phyloP scores from a whole-genome alignment of 2,888 invertebrate species.

The Diplazon laetatorius region DNA sequence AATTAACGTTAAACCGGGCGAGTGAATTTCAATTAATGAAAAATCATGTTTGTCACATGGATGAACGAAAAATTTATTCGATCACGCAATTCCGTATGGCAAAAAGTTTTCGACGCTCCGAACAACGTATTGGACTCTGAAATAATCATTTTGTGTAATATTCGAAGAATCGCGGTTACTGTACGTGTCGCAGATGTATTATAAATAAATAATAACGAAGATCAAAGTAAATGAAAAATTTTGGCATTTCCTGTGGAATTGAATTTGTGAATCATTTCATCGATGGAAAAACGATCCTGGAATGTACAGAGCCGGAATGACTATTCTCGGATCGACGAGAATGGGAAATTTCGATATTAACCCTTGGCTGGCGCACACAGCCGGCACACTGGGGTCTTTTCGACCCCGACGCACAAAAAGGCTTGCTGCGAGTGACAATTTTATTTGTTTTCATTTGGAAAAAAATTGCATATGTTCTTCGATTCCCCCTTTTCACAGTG shows the following conservation, averaged over 20 bases:
- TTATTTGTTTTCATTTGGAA: too few species aligned
- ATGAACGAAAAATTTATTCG: background rate
- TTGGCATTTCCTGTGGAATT: constrained; percentile 40
- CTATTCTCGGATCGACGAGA: too few species aligned
- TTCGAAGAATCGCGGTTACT: constrained; percentile 52
- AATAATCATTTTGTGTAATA: constrained; percentile 40
- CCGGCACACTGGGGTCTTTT: too few species aligned
- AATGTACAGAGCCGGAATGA: too few species aligned
- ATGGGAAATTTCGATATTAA: too few species aligned
- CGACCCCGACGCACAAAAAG: too few species aligned
- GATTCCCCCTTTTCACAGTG: too few species aligned
- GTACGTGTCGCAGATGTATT: constrained; percentile 60
- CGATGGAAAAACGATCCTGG: background rate
- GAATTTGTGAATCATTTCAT: constrained; percentile 32
- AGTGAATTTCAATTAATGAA: background rate
- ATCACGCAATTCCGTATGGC: background rate
- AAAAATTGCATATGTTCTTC: too few species aligned
- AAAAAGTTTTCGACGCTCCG: constrained; percentile 1
- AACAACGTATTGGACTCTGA: constrained; percentile 48
- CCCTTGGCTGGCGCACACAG: too few species aligned
- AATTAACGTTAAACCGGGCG: background rate
- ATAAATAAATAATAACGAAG: constrained; percentile 52
- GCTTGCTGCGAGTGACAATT: too few species aligned
- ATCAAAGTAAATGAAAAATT: constrained; percentile 42
- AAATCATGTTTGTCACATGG: background rate